phyloP scores from a whole-genome alignment of 1,140 invertebrate genomes.

The Drosophila bifasciata region DNA sequence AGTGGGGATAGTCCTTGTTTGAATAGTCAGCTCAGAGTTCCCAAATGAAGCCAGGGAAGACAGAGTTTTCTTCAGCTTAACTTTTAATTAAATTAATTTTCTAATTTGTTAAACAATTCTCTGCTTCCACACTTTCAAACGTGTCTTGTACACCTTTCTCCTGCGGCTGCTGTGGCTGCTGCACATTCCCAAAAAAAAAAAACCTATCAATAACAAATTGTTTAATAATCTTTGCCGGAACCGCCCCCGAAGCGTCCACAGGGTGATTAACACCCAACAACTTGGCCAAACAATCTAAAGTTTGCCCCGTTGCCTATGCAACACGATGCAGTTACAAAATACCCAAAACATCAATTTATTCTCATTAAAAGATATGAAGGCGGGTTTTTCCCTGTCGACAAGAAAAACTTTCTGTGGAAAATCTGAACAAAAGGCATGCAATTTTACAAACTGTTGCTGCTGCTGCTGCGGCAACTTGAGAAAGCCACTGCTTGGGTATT shows the following conservation, averaged over 20 bases:
- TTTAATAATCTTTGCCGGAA: slow-evolving; percentile 25
- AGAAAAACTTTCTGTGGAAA: slow-evolving; percentile 77
- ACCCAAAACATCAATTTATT: slow-evolving; percentile 83
- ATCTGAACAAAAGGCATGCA: slow-evolving; percentile 77
- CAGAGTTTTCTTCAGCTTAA: neutral
- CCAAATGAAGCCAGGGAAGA: neutral
- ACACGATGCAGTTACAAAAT: slow-evolving; percentile 68
- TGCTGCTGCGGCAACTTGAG: slow-evolving; percentile 48
- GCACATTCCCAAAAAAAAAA: neutral
- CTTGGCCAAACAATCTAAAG: slow-evolving; percentile 43
- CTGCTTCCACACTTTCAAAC: slow-evolving; percentile 34
- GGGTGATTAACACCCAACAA: slow-evolving; percentile 72
- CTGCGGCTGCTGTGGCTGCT: neutral
- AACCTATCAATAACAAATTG: slow-evolving; percentile 52
- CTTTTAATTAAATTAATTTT: slow-evolving; percentile 16
- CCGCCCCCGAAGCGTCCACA: slow-evolving; percentile 36
- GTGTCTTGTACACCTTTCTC: slow-evolving; percentile 32
- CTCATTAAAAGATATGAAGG: slow-evolving; percentile 83
- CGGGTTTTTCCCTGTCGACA: slow-evolving; percentile 65
- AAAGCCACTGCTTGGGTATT: slow-evolving; percentile 75
- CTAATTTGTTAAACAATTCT: slow-evolving; percentile 22
- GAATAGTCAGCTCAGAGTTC: neutral
- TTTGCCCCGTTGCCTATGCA: slow-evolving; percentile 49
- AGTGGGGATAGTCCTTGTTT: neutral
- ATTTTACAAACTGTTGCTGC: slow-evolving; percentile 71